A percentile compares a stretch with the other conserved stretches of the same genome.
Evolutionary conservation across 2,888 invertebrate genomes (phyloP).

Genomic region (Platycheirus albimanus): DNA sequence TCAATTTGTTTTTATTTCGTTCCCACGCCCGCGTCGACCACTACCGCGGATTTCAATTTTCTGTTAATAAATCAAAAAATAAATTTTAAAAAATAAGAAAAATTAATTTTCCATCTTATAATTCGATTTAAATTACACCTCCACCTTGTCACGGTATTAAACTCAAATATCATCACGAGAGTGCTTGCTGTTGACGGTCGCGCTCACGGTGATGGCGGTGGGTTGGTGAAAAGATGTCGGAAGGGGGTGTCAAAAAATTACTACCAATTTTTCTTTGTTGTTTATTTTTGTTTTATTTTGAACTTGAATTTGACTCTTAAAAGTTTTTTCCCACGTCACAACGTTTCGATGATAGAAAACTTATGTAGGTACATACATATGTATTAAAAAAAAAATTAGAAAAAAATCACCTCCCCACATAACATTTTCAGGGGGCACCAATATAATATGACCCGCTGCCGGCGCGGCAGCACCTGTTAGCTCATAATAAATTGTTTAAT

Average conservation of each 20-base stretch:
- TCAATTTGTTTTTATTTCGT: not conserved
- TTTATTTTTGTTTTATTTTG: constrained; percentile 43
- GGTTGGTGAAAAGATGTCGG: not conserved
- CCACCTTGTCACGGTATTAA: not conserved
- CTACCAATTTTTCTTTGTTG: constrained; percentile 23
- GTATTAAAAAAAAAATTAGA: not conserved
- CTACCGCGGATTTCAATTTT: not conserved
- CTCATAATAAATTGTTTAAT: not conserved
- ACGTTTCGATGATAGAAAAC: not conserved
- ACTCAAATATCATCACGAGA: constrained; percentile 5
- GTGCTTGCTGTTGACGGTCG: no score
- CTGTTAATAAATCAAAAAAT: constrained; percentile 8
- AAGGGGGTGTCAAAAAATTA: constrained; percentile 7
- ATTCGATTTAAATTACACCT: constrained; percentile 27
- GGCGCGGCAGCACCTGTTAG: not conserved
- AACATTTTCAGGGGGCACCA: not conserved
- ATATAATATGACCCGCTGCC: no score
- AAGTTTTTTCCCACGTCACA: constrained; percentile 49
- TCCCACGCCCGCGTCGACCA: not conserved
- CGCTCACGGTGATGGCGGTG: no score
- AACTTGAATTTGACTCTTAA: constrained; percentile 60
- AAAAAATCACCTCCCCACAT: not conserved
- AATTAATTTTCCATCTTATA: no score
- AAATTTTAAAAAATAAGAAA: no score
- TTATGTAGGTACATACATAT: not conserved